Conservation (phyloP, 2,113 vertebrate species). For the Paramisgurnus dabryanus region DNA sequence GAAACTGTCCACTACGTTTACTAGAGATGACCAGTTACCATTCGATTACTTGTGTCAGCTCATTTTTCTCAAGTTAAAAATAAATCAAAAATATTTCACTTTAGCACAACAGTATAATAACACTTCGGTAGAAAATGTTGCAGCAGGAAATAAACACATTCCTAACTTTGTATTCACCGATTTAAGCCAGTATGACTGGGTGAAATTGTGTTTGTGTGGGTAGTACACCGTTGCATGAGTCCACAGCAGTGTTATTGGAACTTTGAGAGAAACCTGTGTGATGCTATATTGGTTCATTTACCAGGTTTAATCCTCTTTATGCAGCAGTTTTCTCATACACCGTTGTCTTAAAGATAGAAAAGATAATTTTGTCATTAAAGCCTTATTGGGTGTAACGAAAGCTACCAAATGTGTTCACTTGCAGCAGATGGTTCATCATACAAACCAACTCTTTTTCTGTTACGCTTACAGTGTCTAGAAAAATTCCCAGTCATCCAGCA, state of each 20-base stretch:
- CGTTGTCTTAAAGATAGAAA: background rate
- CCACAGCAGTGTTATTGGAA: background rate
- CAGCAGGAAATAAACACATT: constrained; percentile 45
- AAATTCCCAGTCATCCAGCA: constrained; percentile 99
- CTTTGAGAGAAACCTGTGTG: background rate
- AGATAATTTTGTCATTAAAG: background rate
- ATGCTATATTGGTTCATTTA: background rate
- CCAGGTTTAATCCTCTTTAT: no score
- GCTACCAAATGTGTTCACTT: background rate
- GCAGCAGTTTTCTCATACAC: no score
- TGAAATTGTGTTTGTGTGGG: background rate
- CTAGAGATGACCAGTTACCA: no score
- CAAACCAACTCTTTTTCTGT: constrained; percentile 49
- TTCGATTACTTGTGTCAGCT: no score
- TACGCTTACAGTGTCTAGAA: constrained; percentile 87
- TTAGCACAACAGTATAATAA: no score
- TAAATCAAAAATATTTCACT: no score
- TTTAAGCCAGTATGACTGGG: constrained; percentile 22
- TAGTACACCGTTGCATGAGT: background rate
- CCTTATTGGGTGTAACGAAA: background rate
- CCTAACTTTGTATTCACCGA: constrained; percentile 35
- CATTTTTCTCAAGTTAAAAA: no score
- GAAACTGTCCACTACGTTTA: no score
- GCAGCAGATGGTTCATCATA: background rate
- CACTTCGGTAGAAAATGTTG: no score